These are phyloP conservation scores for Poecilia gillii DNA, from an alignment of 2,797 vertebrate species.

Conservation along the genomic window DNA sequence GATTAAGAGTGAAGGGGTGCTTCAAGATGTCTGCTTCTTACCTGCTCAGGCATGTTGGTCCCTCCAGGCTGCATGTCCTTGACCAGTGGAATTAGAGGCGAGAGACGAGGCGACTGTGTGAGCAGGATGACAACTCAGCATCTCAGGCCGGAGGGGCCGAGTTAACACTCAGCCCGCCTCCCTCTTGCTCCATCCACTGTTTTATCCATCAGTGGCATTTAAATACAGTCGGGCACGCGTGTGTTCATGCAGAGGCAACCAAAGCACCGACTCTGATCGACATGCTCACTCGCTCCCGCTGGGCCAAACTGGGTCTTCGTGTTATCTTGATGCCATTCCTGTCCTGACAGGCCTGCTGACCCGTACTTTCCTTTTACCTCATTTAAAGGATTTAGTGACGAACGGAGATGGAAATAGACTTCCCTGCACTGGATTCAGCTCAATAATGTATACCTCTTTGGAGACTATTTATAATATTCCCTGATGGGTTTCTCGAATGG, in stretches of 20 bases:
- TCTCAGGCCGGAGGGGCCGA: conserved; percentile 43
- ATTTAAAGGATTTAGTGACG: conserved; percentile 58
- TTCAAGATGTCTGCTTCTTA: conserved; percentile 24
- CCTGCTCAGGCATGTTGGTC: conserved; percentile 42
- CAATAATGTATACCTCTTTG: conserved; percentile 70
- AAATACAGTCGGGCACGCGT: conserved; percentile 26
- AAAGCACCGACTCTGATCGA: conserved; percentile 3
- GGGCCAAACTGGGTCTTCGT: conserved; percentile 23
- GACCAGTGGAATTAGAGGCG: conserved; percentile 36
- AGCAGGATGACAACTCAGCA: conserved; percentile 56
- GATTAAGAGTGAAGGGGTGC: conserved; percentile 22
- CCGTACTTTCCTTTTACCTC: conserved; percentile 33
- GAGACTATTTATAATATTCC: conserved; percentile 67
- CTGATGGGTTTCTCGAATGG: conserved; percentile 38
- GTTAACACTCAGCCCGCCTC: conserved; percentile 42
- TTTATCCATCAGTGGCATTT: conserved; percentile 51
- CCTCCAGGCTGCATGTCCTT: conserved; percentile 61
- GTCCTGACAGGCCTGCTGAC: conserved; percentile 53
- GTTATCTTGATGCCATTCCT: conserved; percentile 51
- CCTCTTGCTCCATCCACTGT: conserved; percentile 28
- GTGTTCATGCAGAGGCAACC: conserved; percentile 28
- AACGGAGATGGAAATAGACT: conserved; percentile 56
- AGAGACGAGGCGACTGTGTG: conserved; percentile 34
- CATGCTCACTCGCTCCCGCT: background rate
- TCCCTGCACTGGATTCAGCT: conserved; percentile 57